Evolutionary conservation across 2,888 invertebrate species (phyloP).

Genomic region (Melinopterus prodromus): DNA sequence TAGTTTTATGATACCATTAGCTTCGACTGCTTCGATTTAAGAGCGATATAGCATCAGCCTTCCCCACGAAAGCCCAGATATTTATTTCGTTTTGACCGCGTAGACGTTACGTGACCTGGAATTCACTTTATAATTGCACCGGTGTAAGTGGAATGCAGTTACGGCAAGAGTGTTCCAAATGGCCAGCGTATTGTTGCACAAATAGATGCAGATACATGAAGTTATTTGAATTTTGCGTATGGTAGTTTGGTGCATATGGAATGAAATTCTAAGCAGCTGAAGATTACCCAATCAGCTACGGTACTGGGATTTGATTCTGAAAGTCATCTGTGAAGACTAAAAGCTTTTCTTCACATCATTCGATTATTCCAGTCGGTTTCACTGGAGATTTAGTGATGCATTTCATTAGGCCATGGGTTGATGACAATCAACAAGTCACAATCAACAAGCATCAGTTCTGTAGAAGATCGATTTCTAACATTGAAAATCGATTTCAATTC

Average conservation of each 20-base stretch:
- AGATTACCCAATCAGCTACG: too few relatives aligned
- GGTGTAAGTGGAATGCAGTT: neutral
- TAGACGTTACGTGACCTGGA: neutral
- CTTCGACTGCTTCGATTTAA: neutral
- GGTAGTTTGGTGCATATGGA: neutral
- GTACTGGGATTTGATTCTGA: too few relatives aligned
- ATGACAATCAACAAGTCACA: too few relatives aligned
- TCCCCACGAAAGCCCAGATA: neutral
- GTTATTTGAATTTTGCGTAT: neutral
- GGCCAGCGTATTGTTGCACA: neutral
- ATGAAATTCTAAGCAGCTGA: too few relatives aligned
- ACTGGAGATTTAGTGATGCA: too few relatives aligned
- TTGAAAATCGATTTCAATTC: too few relatives aligned
- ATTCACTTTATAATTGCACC: neutral
- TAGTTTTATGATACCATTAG: neutral
- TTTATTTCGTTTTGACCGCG: neutral
- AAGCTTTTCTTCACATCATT: too few relatives aligned
- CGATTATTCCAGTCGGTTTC: too few relatives aligned
- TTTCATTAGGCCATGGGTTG: too few relatives aligned
- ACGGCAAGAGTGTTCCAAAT: neutral
- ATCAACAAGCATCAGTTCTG: too few relatives aligned
- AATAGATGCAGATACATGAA: neutral
- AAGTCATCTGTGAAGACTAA: too few relatives aligned
- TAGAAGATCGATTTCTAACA: too few relatives aligned
- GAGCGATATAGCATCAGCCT: neutral